Conservation (phyloP, 1,140 invertebrate species). For the Thrips palmi region DNA sequence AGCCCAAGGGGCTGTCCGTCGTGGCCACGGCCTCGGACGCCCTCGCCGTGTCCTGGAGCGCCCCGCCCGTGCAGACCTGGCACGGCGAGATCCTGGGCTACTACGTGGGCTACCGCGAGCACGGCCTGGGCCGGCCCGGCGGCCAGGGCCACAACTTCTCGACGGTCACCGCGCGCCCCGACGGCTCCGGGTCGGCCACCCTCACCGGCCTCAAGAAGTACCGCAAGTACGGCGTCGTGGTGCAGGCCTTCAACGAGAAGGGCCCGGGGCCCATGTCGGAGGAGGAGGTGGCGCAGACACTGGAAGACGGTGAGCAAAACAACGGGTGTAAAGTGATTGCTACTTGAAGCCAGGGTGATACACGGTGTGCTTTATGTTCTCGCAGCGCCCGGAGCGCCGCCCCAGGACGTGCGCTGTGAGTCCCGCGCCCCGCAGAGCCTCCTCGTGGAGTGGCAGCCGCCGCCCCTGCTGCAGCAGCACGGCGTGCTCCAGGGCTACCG, state of each 20-base stretch:
- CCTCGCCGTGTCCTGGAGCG: constrained; percentile 18
- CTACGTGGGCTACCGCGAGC: constrained; percentile 30
- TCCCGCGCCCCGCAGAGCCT: constrained; percentile 26
- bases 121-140: constrained; percentile 14
- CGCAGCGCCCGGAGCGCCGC: constrained; percentile 24
- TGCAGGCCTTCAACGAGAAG: constrained; percentile 37
- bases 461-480: constrained; percentile 30
- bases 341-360: constrained; percentile 25
- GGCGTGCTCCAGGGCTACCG: constrained; percentile 67
- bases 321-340: constrained; percentile 33
- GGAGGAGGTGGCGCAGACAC: constrained; percentile 29
- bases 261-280: constrained; percentile 30
- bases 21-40: constrained; percentile 26
- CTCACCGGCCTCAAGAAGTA: constrained; percentile 15
- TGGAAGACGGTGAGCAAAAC: constrained; percentile 29
- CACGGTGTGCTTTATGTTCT: constrained; percentile 17
- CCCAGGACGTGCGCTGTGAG: constrained; percentile 22
- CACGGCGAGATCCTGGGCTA: constrained; percentile 36
- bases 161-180: constrained; percentile 11
- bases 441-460: constrained; percentile 31
- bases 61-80: constrained; percentile 25
- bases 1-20: constrained; percentile 28
- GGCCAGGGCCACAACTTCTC: constrained; percentile 16
- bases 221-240: constrained; percentile 27
- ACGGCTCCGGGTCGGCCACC: constrained; percentile 6